Base-by-base conservation (phyloP, 2,113 vertebrate species). In the Alethe diademata region DNA sequence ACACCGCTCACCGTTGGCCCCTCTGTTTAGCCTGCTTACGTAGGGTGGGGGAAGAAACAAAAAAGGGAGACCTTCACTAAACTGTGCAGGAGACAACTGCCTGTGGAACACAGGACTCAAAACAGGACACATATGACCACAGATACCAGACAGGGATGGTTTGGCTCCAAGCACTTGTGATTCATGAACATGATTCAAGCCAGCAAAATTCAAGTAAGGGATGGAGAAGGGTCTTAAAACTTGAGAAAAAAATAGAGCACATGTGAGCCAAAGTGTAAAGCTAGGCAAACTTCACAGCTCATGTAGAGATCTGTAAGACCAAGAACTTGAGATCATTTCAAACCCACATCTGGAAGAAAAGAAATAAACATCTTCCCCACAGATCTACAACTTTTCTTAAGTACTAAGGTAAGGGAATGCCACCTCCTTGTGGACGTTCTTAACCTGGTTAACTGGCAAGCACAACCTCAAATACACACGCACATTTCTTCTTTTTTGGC, bases 381-480 rank as follows among this genome's bases (percentile, higher is more conserved):
- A 8, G 31, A 65, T 42, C 29, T 73, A 71, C 61, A 8, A 31
- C 40, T n/a, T n/a, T 80, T 60, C 81, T 50, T 9, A 69, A 79
- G 29, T 33, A 19, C 23, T 5, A 50, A 33, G 14, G 28, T n/a
- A 85, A 70, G 75, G 75, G 29, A 90, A 93, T 18, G 42, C 29
- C 84, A 93, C 94, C 93, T 74, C 96, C 96, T 90, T 86, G 91
- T 94, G 96, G 95, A 54, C 15, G 12, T 29, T 75, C 56, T 35
- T n/a, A 51, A 86, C 40, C 12, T 40, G 50, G 11, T 60, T 53
- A 64, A 36, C 54, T 22, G 40, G 22, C 24, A 51, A n/a, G 19
- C 70, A 42, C 48, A 67, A 60, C 6, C 78, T 40, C 8, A 11
- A 93, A 81, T 17, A 78, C 15, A 81, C 2, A 16, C 7, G 6